Evolutionary conservation across 2,113 vertebrate species (phyloP).

Genomic region (Hippocampus guttulatus): DNA sequence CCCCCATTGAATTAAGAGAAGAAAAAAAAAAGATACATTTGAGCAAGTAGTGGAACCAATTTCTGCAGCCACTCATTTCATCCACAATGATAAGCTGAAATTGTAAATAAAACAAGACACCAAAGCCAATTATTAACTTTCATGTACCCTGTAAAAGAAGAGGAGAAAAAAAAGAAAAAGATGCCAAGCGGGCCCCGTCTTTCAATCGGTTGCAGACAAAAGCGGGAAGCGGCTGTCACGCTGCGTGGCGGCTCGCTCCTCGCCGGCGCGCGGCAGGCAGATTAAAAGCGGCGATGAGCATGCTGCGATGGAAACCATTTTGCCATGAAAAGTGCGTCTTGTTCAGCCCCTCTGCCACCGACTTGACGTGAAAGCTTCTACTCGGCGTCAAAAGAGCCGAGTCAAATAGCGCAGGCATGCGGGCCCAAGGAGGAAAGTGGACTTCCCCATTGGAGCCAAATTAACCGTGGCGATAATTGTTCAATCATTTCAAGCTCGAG

Average conservation of each 20-base stretch:
- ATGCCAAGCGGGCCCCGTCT: constrained; percentile 17
- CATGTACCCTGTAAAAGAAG: constrained; percentile 30
- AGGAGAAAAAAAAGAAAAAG: constrained; percentile 20
- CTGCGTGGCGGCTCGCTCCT: constrained; percentile 34
- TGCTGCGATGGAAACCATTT: constrained; percentile 66
- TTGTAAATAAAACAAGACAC: constrained; percentile 36
- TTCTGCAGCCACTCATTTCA: constrained; percentile 6
- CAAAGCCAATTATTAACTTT: constrained; percentile 54
- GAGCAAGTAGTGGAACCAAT: constrained; percentile 16
- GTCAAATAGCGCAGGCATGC: constrained; percentile 38
- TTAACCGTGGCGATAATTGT: constrained; percentile 72
- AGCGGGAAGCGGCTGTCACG: constrained; percentile 49
- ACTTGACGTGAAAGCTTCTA: constrained; percentile 58
- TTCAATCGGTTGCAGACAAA: constrained; percentile 52
- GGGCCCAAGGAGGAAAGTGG: constrained; percentile 46
- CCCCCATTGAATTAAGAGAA: constrained; percentile 14
- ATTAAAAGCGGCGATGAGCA: constrained; percentile 55
- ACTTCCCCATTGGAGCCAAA: constrained; percentile 48
- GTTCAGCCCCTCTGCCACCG: constrained; percentile 58
- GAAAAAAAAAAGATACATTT: constrained; percentile 25
- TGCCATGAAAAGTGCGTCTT: constrained; percentile 72
- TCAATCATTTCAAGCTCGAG: constrained; percentile 59
- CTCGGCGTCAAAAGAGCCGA: constrained; percentile 49
- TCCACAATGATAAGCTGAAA: constrained; percentile 28
- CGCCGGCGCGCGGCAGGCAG: constrained; percentile 50